Conservation (phyloP, 2,888 invertebrate genomes). For the Parthenolecanium corni region DNA sequence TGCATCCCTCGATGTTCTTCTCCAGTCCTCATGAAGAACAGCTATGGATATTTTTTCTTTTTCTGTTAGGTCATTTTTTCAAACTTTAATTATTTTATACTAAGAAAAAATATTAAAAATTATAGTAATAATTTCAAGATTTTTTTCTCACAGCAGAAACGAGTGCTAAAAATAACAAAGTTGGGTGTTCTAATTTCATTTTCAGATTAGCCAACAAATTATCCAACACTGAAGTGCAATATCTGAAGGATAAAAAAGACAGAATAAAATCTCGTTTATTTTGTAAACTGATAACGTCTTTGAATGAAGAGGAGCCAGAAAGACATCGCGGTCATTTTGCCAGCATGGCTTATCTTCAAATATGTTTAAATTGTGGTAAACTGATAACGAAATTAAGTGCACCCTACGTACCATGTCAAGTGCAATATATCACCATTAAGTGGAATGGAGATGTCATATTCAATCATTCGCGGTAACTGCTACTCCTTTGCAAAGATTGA, state of each 20-base stretch:
- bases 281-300: slow-evolving; percentile 66
- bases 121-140: too few species aligned
- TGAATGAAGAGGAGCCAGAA: slow-evolving; percentile 64
- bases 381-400: slow-evolving; percentile 12
- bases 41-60: too few species aligned
- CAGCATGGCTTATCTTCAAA: slow-evolving; percentile 58
- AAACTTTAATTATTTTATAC: too few species aligned
- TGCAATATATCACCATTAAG: slow-evolving; percentile 21
- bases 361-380: slow-evolving; percentile 24
- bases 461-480: slow-evolving; percentile 15
- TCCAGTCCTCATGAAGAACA: too few species aligned
- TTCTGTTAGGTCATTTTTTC: too few species aligned
- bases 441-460: slow-evolving; percentile 23
- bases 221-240: slow-evolving; percentile 74
- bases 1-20: too few species aligned
- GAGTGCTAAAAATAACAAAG: too few species aligned
- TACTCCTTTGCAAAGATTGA: not conserved
- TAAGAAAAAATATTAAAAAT: too few species aligned
- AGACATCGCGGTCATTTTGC: slow-evolving; percentile 67
- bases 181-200: too few species aligned
- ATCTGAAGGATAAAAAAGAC: slow-evolving; percentile 73
- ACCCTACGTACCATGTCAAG: slow-evolving; percentile 21
- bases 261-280: slow-evolving; percentile 74
- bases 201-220: slow-evolving; percentile 71
- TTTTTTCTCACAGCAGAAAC: too few species aligned